phyloP scores from a whole-genome alignment of 2,888 invertebrate species.

The Lampropteryx suffumata region DNA sequence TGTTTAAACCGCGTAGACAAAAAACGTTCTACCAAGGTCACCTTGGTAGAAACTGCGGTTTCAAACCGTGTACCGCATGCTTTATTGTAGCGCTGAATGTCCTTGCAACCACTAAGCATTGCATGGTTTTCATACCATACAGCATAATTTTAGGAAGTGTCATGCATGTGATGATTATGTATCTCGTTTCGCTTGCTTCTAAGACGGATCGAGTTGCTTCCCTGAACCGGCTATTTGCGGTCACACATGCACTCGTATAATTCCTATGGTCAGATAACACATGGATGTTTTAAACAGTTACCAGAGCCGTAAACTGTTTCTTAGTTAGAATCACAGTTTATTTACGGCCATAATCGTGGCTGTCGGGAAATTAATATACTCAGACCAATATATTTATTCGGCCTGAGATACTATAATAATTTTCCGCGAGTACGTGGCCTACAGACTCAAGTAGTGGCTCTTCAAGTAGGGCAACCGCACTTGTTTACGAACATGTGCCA shows the following conservation, averaged over 20 bases:
- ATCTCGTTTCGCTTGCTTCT: conserved; percentile 3
- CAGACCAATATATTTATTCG: too few species aligned
- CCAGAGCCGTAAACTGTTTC: conserved; percentile 7
- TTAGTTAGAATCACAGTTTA: conserved; percentile 25
- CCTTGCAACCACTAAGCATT: too few species aligned
- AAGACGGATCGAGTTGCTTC: conserved; percentile 53
- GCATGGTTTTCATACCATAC: too few species aligned
- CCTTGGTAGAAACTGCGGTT: too few species aligned
- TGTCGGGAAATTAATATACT: conserved; percentile 33
- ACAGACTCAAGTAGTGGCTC: too few species aligned
- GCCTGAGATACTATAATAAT: too few species aligned
- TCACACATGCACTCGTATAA: conserved; percentile 34
- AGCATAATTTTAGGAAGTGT: too few species aligned
- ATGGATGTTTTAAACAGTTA: conserved; percentile 24
- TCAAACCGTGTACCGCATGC: too few species aligned
- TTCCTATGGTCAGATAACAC: conserved; percentile 25
- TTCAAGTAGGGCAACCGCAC: neutral
- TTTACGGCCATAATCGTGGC: conserved; percentile 30
- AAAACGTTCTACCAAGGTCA: too few species aligned
- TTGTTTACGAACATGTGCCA: neutral
- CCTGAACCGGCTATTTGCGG: conserved; percentile 42
- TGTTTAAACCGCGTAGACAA: too few species aligned
- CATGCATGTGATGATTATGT: neutral
- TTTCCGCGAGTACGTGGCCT: too few species aligned
- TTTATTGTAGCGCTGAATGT: too few species aligned